Evolutionary conservation across 1,140 invertebrate genomes (phyloP).

Genomic region (Temnothorax nylanderi): DNA sequence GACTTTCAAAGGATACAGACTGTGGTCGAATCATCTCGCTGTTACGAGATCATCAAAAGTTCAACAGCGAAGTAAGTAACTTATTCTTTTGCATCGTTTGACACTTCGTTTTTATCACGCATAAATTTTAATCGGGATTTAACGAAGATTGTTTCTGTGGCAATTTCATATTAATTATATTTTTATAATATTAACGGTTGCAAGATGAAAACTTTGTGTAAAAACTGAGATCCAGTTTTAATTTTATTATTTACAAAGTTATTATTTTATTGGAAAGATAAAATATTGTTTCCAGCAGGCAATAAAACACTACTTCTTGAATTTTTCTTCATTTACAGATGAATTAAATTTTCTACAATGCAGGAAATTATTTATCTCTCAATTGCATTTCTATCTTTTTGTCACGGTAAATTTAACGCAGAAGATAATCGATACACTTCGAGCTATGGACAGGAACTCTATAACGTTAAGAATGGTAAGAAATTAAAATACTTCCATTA

Average conservation of each 20-base stretch:
- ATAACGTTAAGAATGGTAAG: constrained; percentile 10
- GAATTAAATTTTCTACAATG: constrained; percentile 29
- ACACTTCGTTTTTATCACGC: background rate
- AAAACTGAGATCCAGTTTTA: background rate
- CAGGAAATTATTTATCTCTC: background rate
- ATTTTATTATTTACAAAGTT: background rate
- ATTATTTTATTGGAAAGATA: background rate
- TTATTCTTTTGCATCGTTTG: background rate
- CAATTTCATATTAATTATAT: background rate
- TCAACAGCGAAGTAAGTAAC: background rate
- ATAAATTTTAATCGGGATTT: background rate
- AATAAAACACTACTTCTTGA: background rate
- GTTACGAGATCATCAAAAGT: background rate
- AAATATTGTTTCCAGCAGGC: background rate
- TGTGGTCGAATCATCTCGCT: background rate
- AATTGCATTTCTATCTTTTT: background rate
- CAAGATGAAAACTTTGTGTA: background rate
- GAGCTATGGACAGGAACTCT: background rate
- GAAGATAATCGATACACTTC: background rate
- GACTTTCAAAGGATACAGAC: background rate
- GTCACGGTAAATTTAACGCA: background rate
- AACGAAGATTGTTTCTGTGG: background rate
- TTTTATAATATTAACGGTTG: background rate
- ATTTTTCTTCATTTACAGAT: constrained; percentile 4
- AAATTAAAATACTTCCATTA: background rate